A percentile compares a stretch with the other conserved stretches of the same genome.
Conservation (phyloP, 2,888 invertebrate species). For the Polymixis flavicincta region DNA sequence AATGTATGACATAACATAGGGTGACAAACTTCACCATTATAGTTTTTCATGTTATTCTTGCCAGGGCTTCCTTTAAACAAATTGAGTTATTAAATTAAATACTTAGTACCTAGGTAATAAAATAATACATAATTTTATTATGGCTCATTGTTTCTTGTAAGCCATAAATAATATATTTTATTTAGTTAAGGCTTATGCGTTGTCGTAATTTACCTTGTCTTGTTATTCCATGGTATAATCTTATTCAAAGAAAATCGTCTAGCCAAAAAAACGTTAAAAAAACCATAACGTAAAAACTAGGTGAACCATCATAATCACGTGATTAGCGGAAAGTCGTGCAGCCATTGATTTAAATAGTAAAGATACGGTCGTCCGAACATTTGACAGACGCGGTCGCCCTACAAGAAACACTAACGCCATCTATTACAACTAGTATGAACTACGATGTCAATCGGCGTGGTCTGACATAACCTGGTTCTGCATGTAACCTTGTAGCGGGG, state of each 20-base stretch:
- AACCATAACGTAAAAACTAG: conserved; percentile 10
- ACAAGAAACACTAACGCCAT: too few relatives aligned
- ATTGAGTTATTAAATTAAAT: conserved; percentile 22
- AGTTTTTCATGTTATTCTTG: not conserved
- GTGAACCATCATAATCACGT: conserved; percentile 45
- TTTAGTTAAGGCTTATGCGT: not conserved
- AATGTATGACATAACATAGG: not conserved
- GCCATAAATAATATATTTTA: conserved; percentile 16
- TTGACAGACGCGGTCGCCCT: too few relatives aligned
- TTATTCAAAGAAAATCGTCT: conserved; percentile 10
- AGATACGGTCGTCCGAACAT: too few relatives aligned
- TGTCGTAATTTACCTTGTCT: conserved; percentile 20
- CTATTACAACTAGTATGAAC: too few relatives aligned
- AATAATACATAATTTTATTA: conserved; percentile 2
- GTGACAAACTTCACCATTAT: not conserved
- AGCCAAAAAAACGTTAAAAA: not conserved
- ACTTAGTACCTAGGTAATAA: conserved; percentile 17
- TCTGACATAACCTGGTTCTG: too few relatives aligned
- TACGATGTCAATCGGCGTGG: too few relatives aligned
- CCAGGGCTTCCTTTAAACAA: not conserved
- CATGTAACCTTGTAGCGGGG: too few relatives aligned
- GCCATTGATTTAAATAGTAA: too few relatives aligned
- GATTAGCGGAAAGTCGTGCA: conserved; percentile 55
- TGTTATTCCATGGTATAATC: conserved; percentile 24
- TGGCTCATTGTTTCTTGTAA: conserved; percentile 36